phyloP scores from a whole-genome alignment of 2,797 vertebrate genomes.

The Mormyrus proboscirostris region DNA sequence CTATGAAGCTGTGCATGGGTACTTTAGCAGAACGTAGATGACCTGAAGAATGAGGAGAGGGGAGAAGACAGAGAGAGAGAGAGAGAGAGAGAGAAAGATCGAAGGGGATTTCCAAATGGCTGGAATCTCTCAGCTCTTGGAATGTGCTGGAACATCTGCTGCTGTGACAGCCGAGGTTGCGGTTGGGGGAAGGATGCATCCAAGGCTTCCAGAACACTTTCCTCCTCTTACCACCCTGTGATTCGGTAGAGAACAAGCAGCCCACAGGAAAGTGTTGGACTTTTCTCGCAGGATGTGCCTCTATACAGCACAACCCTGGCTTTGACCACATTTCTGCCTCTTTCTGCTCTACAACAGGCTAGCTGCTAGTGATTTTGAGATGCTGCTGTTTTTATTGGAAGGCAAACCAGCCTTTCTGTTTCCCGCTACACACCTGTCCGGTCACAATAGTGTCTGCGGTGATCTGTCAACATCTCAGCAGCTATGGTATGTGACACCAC shows the following conservation, averaged over 20 bases:
- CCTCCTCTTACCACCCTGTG: background rate
- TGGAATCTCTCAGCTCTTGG: conserved; percentile 47
- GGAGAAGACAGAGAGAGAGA: background rate
- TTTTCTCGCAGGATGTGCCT: background rate
- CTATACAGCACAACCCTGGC: background rate
- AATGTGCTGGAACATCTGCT: conserved; percentile 64
- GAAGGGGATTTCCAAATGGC: conserved; percentile 48
- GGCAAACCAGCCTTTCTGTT: background rate
- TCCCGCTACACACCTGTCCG: background rate
- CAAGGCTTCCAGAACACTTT: background rate
- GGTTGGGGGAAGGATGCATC: conserved; percentile 29
- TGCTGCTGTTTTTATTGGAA: background rate
- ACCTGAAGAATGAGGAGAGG: background rate
- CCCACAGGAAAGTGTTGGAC: background rate
- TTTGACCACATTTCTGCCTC: background rate
- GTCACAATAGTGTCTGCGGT: background rate
- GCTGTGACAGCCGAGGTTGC: conserved; percentile 56
- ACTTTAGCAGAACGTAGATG: background rate
- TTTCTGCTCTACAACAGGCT: background rate
- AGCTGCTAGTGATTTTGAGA: background rate
- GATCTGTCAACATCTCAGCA: background rate
- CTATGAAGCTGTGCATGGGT: background rate
- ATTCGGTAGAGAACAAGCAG: background rate
- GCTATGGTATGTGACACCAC: background rate
- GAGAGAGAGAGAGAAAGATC: background rate